Base-by-base conservation (phyloP, 1,140 invertebrate genomes). In the Trichonephila clavipes region DNA sequence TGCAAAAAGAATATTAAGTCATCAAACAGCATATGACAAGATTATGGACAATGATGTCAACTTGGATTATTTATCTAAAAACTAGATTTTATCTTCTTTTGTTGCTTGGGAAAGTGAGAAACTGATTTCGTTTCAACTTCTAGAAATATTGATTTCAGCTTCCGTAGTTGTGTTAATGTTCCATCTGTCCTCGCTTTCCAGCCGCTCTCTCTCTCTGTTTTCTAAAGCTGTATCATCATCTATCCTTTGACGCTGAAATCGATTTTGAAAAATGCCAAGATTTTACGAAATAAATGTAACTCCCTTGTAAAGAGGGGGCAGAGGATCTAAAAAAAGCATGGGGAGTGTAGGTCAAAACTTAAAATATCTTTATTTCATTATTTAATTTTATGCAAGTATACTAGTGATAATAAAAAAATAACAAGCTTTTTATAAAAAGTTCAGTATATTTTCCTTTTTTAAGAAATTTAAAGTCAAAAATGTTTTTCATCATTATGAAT, bases 121-220 rank as follows among this genome's bases (percentile, higher is more conserved):
- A 77, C 72, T 77, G 72, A 77, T 77, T 28, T 77, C 34, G 34
- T 77, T 40, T 40, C 72, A 77, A 28, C 72, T 77, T 77, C 34
- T 40, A 14, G 10, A 16, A 40, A 28, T 77, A 77, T 77, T 77
- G 72, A 77, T 77, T 77, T 77, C 72, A 77, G 28, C 16, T 77
- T 28, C 72, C 72, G 72, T 34, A 77, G 72, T 77, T 77, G 72
- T 77, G 72, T 77, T 77, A 77, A 77, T 77, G 72, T 77, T 77
- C 72, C 72, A 77, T 77, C 72, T 18, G 72, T 77, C 28, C 28
- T 40, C 72, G 18, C 72, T 34, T 77, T 28, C 72, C 28, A 16
- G 72, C 28, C 21, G 8, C 14, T 69, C 66, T 66, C 66, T 28
- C 5, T 34, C 4, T 7, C 5, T 77, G 16, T 18, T 18, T 19